Percentiles rank a stretch among this genome's conserved stretches.
Evolutionary conservation across 2,113 vertebrate species (phyloP).

Genomic region (Psephotus haematonotus): DNA sequence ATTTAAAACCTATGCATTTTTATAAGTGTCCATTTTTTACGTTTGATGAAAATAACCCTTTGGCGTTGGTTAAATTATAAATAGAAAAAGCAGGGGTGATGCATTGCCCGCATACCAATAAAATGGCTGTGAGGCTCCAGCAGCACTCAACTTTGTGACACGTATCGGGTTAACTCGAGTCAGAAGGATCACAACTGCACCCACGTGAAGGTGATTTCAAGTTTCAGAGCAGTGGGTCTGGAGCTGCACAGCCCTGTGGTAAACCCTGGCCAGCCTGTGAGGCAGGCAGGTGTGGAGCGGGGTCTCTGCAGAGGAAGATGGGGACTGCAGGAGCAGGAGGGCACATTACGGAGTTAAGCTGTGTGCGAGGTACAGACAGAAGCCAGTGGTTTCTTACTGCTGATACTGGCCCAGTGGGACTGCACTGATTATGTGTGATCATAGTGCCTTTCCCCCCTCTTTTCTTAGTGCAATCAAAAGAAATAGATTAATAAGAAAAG

Average conservation of each 20-base stretch:
- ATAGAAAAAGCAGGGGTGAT: background rate
- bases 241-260: background rate
- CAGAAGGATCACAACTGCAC: background rate
- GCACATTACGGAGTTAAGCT: background rate
- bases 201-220: background rate
- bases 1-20: conserved; percentile 68
- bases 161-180: background rate
- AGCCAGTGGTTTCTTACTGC: background rate
- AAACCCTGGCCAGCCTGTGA: background rate
- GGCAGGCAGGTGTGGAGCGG: accelerated
- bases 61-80: conserved; percentile 55
- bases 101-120: background rate
- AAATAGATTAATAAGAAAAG: background rate
- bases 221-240: background rate
- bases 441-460: background rate
- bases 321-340: background rate
- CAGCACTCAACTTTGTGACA: background rate
- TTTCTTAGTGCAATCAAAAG: background rate
- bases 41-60: conserved; percentile 55
- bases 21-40: conserved; percentile 53
- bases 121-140: background rate
- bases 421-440: background rate
- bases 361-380: background rate
- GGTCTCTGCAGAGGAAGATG: background rate
- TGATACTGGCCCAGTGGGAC: background rate